phyloP scores from a whole-genome alignment of 37 sponge, comb jelly and placozoan genomes.

The Theonella swinhoei region DNA sequence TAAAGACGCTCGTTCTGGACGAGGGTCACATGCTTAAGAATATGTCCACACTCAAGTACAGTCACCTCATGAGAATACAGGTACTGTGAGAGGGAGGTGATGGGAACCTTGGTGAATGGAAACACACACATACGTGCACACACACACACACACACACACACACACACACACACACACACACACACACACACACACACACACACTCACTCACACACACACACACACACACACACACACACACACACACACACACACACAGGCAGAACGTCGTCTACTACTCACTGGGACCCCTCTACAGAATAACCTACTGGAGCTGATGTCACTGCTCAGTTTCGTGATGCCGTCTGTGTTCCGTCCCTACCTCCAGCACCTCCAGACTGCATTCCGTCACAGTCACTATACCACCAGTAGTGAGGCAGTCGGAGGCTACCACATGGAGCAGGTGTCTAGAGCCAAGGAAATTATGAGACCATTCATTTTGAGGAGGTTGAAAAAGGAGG shows the following conservation, averaged over 20 bases:
- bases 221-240: too few species aligned
- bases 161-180: too few species aligned
- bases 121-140: too few species aligned
- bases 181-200: too few species aligned
- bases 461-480: conserved; percentile 67
- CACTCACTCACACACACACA: too few species aligned
- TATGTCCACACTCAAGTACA: conserved; percentile 54
- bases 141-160: too few species aligned
- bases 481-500: conserved; percentile 54
- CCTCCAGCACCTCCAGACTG: conserved; percentile 4
- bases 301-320: conserved; percentile 66
- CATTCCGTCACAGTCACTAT: conserved; percentile 3
- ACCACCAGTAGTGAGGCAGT: not conserved
- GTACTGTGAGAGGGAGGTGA: conserved; percentile 2
- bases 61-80: conserved; percentile 52
- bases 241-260: too few species aligned
- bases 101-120: too few species aligned
- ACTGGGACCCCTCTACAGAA: conserved; percentile 77
- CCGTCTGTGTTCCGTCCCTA: conserved; percentile 37
- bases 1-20: conserved; percentile 55
- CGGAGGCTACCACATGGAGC: conserved; percentile 37
- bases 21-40: conserved; percentile 77
- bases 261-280: conserved; percentile 50
- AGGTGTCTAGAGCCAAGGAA: conserved; percentile 34
- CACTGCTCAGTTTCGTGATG: conserved; percentile 66